These are phyloP conservation scores for Arrhamphus sclerolepis DNA, from an alignment of 2,797 vertebrate species.

Conservation along the genomic window DNA sequence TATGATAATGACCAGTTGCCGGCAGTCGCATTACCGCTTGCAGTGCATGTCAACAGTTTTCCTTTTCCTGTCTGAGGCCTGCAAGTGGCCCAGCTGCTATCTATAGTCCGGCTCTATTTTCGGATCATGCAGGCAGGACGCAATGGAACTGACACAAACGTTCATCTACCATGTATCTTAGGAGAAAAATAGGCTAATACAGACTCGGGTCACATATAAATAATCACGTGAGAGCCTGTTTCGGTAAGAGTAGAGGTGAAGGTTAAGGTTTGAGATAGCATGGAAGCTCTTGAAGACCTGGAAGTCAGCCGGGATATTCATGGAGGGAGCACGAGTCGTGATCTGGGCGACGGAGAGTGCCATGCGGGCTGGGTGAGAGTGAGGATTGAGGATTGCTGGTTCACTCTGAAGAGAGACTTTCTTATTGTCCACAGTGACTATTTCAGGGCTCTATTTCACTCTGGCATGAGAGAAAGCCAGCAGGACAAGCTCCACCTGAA, in stretches of 20 bases:
- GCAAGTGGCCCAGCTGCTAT: conserved; percentile 71
- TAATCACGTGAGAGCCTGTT: conserved; percentile 41
- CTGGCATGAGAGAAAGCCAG: conserved; percentile 90
- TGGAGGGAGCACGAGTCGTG: conserved; percentile 32
- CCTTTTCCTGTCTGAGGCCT: conserved; percentile 59
- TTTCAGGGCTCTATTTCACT: conserved; percentile 92
- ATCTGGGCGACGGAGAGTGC: conserved; percentile 28
- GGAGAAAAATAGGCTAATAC: conserved; percentile 45
- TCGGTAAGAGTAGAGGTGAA: conserved; percentile 28
- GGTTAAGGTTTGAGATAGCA: conserved; percentile 31
- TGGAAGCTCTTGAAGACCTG: conserved; percentile 54
- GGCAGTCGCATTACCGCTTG: conserved; percentile 34
- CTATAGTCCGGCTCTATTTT: conserved; percentile 81
- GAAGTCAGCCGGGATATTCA: conserved; percentile 26
- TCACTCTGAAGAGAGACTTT: conserved; percentile 83
- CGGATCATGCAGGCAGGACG: conserved; percentile 60
- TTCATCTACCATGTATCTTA: conserved; percentile 57
- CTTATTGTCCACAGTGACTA: conserved; percentile 87
- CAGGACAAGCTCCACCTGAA: conserved; percentile 85
- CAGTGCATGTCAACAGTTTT: conserved; percentile 65
- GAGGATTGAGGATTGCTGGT: conserved; percentile 85
- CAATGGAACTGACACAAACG: conserved; percentile 55
- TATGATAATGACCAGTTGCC: conserved; percentile 52
- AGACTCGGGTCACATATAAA: conserved; percentile 23
- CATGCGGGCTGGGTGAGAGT: conserved; percentile 74